Evolutionary conservation across 2,113 vertebrate genomes (phyloP).

Genomic region (Erinaceus europaeus): DNA sequence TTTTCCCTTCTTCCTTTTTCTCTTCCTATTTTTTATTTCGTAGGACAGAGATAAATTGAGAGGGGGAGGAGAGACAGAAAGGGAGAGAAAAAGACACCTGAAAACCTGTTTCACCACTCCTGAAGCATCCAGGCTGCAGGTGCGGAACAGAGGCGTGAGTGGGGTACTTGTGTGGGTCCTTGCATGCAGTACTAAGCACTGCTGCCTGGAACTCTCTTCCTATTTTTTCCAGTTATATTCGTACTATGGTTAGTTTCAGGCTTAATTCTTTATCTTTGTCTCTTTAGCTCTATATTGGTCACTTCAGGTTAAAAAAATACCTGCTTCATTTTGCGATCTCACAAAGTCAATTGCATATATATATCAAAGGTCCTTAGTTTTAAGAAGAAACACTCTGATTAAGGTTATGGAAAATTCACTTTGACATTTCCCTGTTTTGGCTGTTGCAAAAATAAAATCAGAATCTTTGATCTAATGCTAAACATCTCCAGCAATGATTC

Average conservation of each 20-base stretch:
- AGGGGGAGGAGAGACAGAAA: too few species aligned
- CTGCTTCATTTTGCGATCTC: constrained; percentile 44
- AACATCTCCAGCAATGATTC: constrained; percentile 49
- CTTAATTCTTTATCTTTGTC: not conserved
- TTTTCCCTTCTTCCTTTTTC: not conserved
- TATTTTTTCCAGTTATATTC: too few species aligned
- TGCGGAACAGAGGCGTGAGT: too few species aligned
- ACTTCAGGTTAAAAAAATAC: constrained; percentile 4
- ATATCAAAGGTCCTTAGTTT: constrained; percentile 34
- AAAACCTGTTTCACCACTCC: too few species aligned
- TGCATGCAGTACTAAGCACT: too few species aligned
- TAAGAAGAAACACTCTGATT: constrained; percentile 54
- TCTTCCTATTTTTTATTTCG: not conserved
- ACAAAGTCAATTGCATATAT: constrained; percentile 64
- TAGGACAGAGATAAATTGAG: too few species aligned
- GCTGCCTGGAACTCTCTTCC: too few species aligned
- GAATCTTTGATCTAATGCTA: constrained; percentile 34
- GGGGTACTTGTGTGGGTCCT: too few species aligned
- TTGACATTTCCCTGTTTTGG: constrained; percentile 39
- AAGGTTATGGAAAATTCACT: constrained; percentile 54
- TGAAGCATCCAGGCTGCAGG: too few species aligned
- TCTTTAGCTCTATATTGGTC: not conserved
- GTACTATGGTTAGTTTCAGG: not conserved
- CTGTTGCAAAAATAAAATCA: constrained; percentile 54
- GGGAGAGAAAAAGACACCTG: too few species aligned